phyloP scores from a whole-genome alignment of 2,888 invertebrate genomes.

The Calameuta filiformis region DNA sequence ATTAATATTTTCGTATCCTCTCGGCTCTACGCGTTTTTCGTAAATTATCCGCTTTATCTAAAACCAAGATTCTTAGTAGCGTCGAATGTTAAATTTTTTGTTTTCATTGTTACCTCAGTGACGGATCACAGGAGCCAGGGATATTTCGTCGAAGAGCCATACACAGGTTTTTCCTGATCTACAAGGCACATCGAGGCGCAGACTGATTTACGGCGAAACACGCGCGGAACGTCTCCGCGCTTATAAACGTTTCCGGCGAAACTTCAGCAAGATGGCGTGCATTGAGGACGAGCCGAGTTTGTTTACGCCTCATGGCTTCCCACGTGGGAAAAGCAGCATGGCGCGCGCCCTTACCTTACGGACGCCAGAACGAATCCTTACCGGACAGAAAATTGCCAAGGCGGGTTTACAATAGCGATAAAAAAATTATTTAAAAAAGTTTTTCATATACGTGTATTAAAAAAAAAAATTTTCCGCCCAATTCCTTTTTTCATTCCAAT shows the following conservation, averaged over 20 bases:
- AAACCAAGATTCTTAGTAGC: neutral
- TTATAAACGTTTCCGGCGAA: conserved; percentile 11
- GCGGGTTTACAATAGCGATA: neutral
- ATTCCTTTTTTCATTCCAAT: neutral
- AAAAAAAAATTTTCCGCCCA: rapidly evolving
- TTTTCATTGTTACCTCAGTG: neutral
- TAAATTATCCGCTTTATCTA: too few relatives aligned
- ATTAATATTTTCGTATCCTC: too few relatives aligned
- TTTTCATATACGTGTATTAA: too few relatives aligned
- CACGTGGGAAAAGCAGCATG: conserved; percentile 60
- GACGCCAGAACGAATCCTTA: neutral
- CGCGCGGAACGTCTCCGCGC: neutral
- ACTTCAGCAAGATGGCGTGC: conserved; percentile 10
- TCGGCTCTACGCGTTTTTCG: too few relatives aligned
- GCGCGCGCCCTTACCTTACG: conserved; percentile 35
- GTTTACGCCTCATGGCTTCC: conserved; percentile 61
- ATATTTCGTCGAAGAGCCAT: neutral
- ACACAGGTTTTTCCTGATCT: neutral
- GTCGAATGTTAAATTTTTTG: neutral
- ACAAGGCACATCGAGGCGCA: neutral
- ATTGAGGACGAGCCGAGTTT: conserved; percentile 42
- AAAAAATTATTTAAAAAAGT: neutral
- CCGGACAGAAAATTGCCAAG: neutral
- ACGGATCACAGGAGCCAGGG: neutral
- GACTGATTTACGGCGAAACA: neutral